Evolutionary conservation across 1,140 invertebrate species (phyloP), one percentile per base, ranked within the genome.

Genomic region (Orussus abietinus): DNA sequence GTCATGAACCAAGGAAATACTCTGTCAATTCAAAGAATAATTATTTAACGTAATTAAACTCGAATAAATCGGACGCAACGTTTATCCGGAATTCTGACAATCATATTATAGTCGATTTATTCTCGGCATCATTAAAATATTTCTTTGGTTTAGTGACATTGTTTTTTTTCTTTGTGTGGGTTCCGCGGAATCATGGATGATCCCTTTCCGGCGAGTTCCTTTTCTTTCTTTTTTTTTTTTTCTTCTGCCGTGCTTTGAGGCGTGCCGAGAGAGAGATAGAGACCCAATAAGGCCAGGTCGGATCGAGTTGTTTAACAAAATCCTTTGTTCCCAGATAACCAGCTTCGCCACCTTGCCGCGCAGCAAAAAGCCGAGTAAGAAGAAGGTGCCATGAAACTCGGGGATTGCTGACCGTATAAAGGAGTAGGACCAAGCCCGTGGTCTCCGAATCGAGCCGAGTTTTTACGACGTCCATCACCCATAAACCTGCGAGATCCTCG

Each of bases 301-400:
- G n/a, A n/a, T n/a, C n/a, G n/a, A n/a, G n/a, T 22, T 12, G 21
- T 39, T 42, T 39, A 42, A 29, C 11, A 18, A 34, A 34, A 41
- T 42, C 45, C 47, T 31, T 58, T n/a, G 46, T 43, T 72, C 77
- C 46, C 63, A 79, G 72, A 78, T 78, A 55, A 69, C 76, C 37
- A 77, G 62, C 47, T 79, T 74, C 51, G 77, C 77, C 28, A 80
- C 78, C 11, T 55, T 80, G 33, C 78, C 78, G 20, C 69, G 76
- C 25, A 77, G 69, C 50, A 77, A 77, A 64, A 75, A 79, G 54
- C 52, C 71, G 34, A 65, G 56, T 13, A 76, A 75, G 53, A 75
- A 74, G 49, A 76, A 72, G 42, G 51, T 69, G 26, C 57, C 67
- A 65, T 74, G 73, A 74, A 59, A 62, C 30, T 47, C 47, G 33